phyloP scores from a whole-genome alignment of 2,113 vertebrate genomes.

The Centropristis striata region DNA sequence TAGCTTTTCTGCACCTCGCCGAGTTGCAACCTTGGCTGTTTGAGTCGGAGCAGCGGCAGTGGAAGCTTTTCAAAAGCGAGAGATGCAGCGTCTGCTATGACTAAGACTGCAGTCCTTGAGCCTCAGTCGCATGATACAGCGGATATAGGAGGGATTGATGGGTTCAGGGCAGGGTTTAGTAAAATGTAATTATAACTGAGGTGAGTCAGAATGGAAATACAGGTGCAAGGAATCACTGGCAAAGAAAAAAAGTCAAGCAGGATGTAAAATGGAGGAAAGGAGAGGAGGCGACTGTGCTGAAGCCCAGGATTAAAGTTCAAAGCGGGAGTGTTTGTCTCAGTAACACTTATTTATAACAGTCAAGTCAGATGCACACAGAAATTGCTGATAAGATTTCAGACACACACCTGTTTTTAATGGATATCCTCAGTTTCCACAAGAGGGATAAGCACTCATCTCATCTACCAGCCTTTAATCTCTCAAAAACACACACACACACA shows the following conservation, averaged over 20 bases:
- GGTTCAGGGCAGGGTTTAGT: conserved; percentile 34
- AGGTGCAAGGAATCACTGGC: neutral
- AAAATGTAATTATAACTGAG: conserved; percentile 23
- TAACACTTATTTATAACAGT: neutral
- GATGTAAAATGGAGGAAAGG: conserved; percentile 1
- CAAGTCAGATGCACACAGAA: neutral
- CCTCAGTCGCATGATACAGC: neutral
- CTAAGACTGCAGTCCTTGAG: conserved; percentile 25
- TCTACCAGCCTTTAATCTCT: conserved; percentile 18
- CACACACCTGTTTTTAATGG: too few relatives aligned
- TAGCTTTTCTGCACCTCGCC: conserved; percentile 6
- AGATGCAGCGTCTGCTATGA: conserved; percentile 27
- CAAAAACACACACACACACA: conserved; percentile 1
- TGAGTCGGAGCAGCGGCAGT: neutral
- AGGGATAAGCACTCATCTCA: conserved; percentile 1
- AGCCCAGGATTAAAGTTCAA: neutral
- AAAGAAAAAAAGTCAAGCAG: neutral
- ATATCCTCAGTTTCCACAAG: conserved; percentile 1
- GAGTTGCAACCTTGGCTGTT: conserved; percentile 16
- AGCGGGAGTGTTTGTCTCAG: neutral
- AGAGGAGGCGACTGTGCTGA: neutral
- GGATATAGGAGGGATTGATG: conserved; percentile 7
- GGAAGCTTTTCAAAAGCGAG: conserved; percentile 13
- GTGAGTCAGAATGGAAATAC: conserved; percentile 25
- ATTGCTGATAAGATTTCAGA: too few relatives aligned